These are phyloP conservation scores for Caenorhabditis plicata DNA, from an alignment of 2,888 invertebrate genomes.

Conservation along the genomic window DNA sequence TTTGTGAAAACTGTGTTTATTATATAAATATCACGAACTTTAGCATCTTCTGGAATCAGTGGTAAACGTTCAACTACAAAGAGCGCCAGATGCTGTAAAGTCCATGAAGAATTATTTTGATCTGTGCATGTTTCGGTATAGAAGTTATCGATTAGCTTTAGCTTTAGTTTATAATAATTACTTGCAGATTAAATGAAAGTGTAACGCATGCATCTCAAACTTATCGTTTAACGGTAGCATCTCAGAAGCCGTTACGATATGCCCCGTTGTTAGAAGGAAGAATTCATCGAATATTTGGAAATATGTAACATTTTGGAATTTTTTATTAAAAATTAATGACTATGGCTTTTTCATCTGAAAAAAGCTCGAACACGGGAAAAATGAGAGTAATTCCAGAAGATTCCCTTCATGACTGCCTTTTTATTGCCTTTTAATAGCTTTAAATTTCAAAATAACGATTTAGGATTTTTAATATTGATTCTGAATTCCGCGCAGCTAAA, in stretches of 20 bases:
- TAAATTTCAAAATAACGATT: no score
- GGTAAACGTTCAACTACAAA: slow-evolving; percentile 8
- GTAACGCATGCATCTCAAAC: slow-evolving; percentile 3
- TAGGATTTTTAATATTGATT: no score
- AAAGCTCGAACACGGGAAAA: no score
- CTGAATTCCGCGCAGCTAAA: no score
- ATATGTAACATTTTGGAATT: slow-evolving; percentile 8
- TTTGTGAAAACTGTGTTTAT: neutral
- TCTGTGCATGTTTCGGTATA: slow-evolving; percentile 25
- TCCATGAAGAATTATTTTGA: slow-evolving; percentile 32
- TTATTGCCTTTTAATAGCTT: no score
- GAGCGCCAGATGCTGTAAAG: slow-evolving; percentile 13
- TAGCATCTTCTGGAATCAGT: slow-evolving; percentile 24
- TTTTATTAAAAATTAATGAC: no score
- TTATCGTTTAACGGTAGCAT: slow-evolving; percentile 5
- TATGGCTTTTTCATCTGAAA: neutral
- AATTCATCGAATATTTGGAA: slow-evolving; percentile 26
- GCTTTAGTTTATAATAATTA: neutral
- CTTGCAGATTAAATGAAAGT: slow-evolving; percentile 13
- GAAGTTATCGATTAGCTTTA: neutral
- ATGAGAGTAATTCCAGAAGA: no score
- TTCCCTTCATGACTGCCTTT: no score
- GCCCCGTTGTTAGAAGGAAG: slow-evolving; percentile 34
- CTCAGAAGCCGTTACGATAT: slow-evolving; percentile 20
- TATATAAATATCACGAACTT: neutral